These are phyloP conservation scores for Nudaria mundana DNA, from an alignment of 2,888 invertebrate species.

Conservation along the genomic window DNA sequence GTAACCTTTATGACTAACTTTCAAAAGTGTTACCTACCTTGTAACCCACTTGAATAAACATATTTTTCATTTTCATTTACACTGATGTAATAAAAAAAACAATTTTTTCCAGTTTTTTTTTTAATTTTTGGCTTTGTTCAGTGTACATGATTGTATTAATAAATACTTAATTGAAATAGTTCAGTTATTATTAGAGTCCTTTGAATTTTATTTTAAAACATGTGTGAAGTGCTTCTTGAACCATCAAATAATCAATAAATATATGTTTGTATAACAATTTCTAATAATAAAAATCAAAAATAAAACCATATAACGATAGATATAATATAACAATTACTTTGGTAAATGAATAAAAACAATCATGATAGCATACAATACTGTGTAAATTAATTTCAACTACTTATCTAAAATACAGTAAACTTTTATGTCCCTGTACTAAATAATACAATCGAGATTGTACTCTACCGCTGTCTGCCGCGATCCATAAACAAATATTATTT, in stretches of 20 bases:
- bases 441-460: conserved; percentile 24
- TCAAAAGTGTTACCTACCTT: too few relatives aligned
- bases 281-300: too few relatives aligned
- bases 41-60: too few relatives aligned
- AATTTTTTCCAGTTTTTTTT: conserved; percentile 10
- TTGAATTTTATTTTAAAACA: neutral
- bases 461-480: conserved; percentile 5
- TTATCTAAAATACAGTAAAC: conserved; percentile 31
- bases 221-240: conserved; percentile 3
- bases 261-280: too few relatives aligned
- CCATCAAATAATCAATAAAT: too few relatives aligned
- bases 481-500: conserved; percentile 3
- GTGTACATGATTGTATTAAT: conserved; percentile 19
- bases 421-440: conserved; percentile 19
- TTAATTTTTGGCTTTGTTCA: conserved; percentile 16
- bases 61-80: too few relatives aligned
- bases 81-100: neutral
- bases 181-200: conserved; percentile 5
- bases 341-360: conserved; percentile 34
- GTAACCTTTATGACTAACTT: too few relatives aligned
- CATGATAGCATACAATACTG: conserved; percentile 41
- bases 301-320: conserved; percentile 16
- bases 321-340: conserved; percentile 32
- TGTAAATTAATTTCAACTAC: conserved; percentile 32
- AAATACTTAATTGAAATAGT: conserved; percentile 5